Percentiles rank a stretch among this genome's conserved stretches.
These are phyloP conservation scores for Radopholus similis DNA, from an alignment of 1,140 invertebrate genomes.

Conservation along the genomic window DNA sequence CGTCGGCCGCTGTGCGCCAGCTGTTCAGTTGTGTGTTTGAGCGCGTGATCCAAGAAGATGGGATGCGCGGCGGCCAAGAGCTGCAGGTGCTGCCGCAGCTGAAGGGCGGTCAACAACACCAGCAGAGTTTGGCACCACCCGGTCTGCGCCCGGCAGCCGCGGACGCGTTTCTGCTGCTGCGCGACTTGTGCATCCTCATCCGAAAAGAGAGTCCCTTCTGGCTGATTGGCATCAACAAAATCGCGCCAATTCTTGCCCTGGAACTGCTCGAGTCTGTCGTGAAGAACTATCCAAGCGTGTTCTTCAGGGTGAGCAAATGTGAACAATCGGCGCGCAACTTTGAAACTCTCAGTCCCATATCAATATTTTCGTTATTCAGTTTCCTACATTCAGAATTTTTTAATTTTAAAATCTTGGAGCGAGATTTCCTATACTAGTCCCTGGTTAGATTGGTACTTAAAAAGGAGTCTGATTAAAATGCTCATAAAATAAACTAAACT, in stretches of 20 bases:
- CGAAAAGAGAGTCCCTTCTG: conserved; percentile 92
- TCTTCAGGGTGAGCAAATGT: conserved; percentile 85
- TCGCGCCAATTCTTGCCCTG: conserved; percentile 91
- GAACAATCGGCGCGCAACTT: too few relatives aligned
- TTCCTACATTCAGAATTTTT: not conserved
- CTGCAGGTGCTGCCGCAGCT: conserved; percentile 56
- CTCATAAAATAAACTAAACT: too few relatives aligned
- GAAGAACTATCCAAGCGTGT: conserved; percentile 82
- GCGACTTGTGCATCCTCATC: conserved; percentile 86
- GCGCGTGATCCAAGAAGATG: conserved; percentile 75
- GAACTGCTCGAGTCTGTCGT: conserved; percentile 89
- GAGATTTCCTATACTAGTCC: too few relatives aligned
- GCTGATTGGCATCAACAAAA: conserved; percentile 89
- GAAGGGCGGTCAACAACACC: conserved; percentile 12
- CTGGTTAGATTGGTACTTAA: too few relatives aligned
- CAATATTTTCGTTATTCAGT: too few relatives aligned
- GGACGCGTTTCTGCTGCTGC: conserved; percentile 87
- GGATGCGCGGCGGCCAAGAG: conserved; percentile 71
- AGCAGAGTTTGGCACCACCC: conserved; percentile 55
- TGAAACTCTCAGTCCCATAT: too few relatives aligned
- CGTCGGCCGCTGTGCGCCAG: conserved; percentile 90
- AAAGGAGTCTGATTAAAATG: too few relatives aligned
- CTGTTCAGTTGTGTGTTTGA: conserved; percentile 94
- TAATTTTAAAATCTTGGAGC: too few relatives aligned
- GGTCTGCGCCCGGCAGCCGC: conserved; percentile 79